Base-by-base conservation (phyloP, 2,888 invertebrate species). In the Spisula solida region DNA sequence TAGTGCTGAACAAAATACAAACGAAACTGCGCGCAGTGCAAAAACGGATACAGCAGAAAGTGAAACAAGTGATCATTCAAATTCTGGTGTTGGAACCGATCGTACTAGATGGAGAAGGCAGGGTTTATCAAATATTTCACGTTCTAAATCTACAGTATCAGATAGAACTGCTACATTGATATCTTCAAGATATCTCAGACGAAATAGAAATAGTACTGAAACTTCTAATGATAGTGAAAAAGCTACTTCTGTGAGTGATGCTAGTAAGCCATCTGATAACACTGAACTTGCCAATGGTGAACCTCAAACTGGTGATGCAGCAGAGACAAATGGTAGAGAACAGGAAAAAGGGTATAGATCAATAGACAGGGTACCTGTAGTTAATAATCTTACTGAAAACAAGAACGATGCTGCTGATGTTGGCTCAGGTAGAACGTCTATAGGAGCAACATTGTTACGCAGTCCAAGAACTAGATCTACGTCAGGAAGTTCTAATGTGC, bases 41-140 rank as follows among this genome's bases (percentile, higher is more conserved):
- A 81, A 56, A 25, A 25, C 78, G 12, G 56, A 85, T 75, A 85
- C 56, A 41, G 56, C 14, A 47, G 86, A 47, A 81, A 47, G 48
- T 81, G 70, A 83, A 83, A 29, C 34, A 18, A 82, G 29, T 51
- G 70, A 81, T 31, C 20, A 70, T 20, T 75, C 75, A 31, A 75
- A 25, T 83, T 16, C 80, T 70, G 48, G 75, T 20, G 85, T 78
- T 14, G 85, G 78, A 12, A 60, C 84, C 6, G 89, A 81, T 79
- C 86, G 91, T 25, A 86, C 91, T n/a, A 79, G 91, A 31, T 91
- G 91, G 91, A 89, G 92, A 85, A 60, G 84, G 6, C 89, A 91
- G 48, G 88, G 89, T 16, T 75, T 82, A 41, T 55, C 84, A 25
- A 25, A 79, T 18, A 55, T 84, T 47, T 48, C 82, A 20, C 55